Evolutionary conservation across 1,140 invertebrate genomes (phyloP), one percentile per base, ranked within the genome.

Genomic region (Magallana gigas): DNA sequence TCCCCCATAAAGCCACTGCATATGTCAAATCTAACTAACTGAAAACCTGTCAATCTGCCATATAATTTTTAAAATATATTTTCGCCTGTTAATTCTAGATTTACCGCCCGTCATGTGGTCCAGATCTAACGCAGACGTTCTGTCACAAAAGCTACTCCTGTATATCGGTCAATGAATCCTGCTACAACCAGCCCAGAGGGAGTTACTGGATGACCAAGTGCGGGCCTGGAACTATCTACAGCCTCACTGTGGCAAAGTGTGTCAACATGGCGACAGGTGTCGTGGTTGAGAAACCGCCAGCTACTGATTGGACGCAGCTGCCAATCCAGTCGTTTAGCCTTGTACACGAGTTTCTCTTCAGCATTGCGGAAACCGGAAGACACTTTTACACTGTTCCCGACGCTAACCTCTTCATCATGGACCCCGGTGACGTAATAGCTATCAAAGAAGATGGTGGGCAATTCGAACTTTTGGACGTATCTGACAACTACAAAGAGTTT

Each of bases 371-470:
- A 9, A 56, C 64, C 11, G 90, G 90, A 57, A 57, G 18, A 48
- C 59, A 85, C n/a, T 89, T 91, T 85, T 91, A 89, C 87, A 83
- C 88, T 59, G 60, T 91, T 18, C 90, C 88, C 62, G 88, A 88
- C 71, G 56, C 12, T 18, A 84, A 88, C 18, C 8, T 88, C 16
- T 57, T 89, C 29, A 29, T 83, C 57, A 87, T 91, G 12, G 71
- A 87, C 36, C n/a, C 83, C 1, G 90, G 88, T 81, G 90, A 91
- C 68, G 83, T 91, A 18, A 64, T 91, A 8, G 90, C 90, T 62
- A 64, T 91, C 5, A 87, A 87, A 18, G 90, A 91, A 83, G 83
- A 71, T 14, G 16, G 18, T 16, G 62, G 62, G 12, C 0, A 3
- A 71, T 82, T 91, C 8, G 58, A 86, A 60, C 48, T 91, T n/a